Conservation (phyloP, 1,140 invertebrate species). For the Wiebesia pumilae region DNA sequence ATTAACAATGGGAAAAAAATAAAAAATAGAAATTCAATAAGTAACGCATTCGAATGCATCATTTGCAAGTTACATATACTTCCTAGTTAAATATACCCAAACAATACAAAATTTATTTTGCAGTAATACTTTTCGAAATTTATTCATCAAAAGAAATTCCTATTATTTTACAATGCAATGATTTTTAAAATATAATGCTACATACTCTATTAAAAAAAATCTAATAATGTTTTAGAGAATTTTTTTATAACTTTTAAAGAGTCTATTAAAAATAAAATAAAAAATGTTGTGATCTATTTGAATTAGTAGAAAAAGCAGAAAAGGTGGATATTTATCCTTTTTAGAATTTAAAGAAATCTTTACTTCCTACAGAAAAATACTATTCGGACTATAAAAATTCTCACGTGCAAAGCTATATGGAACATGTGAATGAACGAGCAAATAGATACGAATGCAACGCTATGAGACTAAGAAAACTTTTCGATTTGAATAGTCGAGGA, state of each 20-base stretch:
- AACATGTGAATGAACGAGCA: background rate
- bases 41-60: too few species aligned
- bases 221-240: background rate
- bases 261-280: background rate
- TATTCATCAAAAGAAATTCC: background rate
- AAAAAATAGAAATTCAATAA: too few species aligned
- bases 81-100: too few species aligned
- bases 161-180: background rate
- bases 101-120: too few species aligned
- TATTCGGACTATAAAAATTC: conserved; percentile 10
- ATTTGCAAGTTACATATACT: too few species aligned
- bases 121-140: too few species aligned
- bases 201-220: background rate
- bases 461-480: conserved; percentile 14
- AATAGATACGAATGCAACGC: conserved; percentile 1
- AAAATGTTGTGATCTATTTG: background rate
- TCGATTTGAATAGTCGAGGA: conserved; percentile 7
- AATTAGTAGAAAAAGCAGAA: background rate
- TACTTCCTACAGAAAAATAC: background rate
- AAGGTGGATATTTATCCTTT: conserved; percentile 7
- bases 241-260: background rate
- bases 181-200: background rate
- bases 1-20: too few species aligned
- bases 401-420: background rate
- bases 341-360: background rate